Evolutionary conservation across 1,140 invertebrate species (phyloP), one percentile per base, ranked within the genome.

Genomic region (Yoshiicerus persimilis): DNA sequence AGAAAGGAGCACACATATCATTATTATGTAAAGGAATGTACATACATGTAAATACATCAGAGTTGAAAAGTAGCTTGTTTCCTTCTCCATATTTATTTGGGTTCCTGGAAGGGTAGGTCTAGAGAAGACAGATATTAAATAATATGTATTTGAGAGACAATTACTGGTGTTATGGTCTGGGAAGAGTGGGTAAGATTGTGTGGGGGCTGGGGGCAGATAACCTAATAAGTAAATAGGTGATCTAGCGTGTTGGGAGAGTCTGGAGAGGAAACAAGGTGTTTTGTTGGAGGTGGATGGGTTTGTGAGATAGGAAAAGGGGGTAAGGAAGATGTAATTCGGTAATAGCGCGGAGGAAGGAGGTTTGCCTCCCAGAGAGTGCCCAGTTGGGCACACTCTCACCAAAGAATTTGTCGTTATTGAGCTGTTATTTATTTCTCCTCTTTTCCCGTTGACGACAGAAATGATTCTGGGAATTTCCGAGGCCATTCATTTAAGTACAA

Each of bases 381-480:
- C 84, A 86, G 56, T 86, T 86, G 84, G 84, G 84, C 62, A 32
- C 47, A 66, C 84, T 86, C 84, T 86, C 84, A 86, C 84, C 84
- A 86, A 86, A 86, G 84, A 86, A 86, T 86, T 86, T 86, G 84
- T 86, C 84, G 36, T 87, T 90, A 90, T 90, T 90, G 87, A 88
- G 87, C 88, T 88, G 88, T 90, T 89, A 90, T 90, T 90, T 90
- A 90, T 90, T 90, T 90, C 86, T 85, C 39, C 88, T 86, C 88
- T 88, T 88, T 87, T 87, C 66, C 56, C 86, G 87, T 88, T 87
- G 89, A 90, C 89, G 87, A 88, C 89, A 88, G 87, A 88, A 88
- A 90, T 90, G 87, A 90, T 90, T 90, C 89, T 86, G 86, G 62
- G 86, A 90, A 90, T 87, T 86, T 87, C 75, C 87, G 87, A 56